These are phyloP conservation scores for Bubo bubo DNA, from an alignment of 2,113 vertebrate species.

Conservation along the genomic window DNA sequence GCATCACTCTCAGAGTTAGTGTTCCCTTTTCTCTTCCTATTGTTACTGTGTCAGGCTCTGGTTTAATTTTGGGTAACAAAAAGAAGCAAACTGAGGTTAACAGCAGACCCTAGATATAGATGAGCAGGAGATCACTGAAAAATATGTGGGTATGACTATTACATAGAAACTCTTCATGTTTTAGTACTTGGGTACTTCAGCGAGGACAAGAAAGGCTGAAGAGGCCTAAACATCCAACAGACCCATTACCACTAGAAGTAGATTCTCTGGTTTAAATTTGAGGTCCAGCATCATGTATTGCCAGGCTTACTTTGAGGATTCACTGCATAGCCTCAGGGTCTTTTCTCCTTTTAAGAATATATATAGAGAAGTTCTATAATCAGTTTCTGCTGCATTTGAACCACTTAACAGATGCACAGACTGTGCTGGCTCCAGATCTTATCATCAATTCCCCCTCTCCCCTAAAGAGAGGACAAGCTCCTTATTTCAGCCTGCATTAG, in stretches of 20 bases:
- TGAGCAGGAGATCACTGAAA: not conserved
- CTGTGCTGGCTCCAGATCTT: constrained; percentile 63
- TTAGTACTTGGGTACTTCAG: not conserved
- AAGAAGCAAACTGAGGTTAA: not conserved
- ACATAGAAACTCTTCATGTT: not conserved
- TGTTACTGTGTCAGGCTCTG: not conserved
- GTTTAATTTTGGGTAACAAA: not conserved
- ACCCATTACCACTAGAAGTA: not conserved
- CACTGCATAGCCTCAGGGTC: not conserved
- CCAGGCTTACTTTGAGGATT: not conserved
- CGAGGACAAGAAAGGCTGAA: not conserved
- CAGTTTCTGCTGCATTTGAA: constrained; percentile 33
- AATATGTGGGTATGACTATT: not conserved
- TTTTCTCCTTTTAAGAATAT: constrained; percentile 22
- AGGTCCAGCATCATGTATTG: not conserved
- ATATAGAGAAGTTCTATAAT: not conserved
- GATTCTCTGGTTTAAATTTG: not conserved
- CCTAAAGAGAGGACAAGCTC: constrained; percentile 31
- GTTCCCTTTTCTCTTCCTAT: not conserved
- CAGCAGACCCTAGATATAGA: not conserved
- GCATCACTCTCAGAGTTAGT: not conserved
- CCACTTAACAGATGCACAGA: constrained; percentile 38
- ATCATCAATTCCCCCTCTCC: constrained; percentile 51
- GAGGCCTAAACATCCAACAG: not conserved
- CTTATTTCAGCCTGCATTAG: constrained; percentile 50